These are phyloP conservation scores for Xenopus tropicalis DNA, from an alignment of 2,113 vertebrate species.

Conservation along the genomic window UCB_Xtro_10.0 CM004445.2:90312001-90312500, in stretches of 20 bases:
- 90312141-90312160: slow-evolving; percentile 31
- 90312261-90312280: slow-evolving; percentile 18
- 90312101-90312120: slow-evolving; percentile 40
- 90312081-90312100: slow-evolving; percentile 42
- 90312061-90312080: slow-evolving; percentile 32
- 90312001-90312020: slow-evolving; percentile 37
- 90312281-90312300: slow-evolving; percentile 18
- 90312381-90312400: no score
- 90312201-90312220: slow-evolving; percentile 31
- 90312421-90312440: no score
- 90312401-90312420: no score
- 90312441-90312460: no score
- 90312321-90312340: neutral
- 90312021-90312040: slow-evolving; percentile 42
- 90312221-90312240: slow-evolving; percentile 10
- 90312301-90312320: neutral
- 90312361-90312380: no score
- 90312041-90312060: slow-evolving; percentile 39
- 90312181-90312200: slow-evolving; percentile 28
- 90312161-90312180: slow-evolving; percentile 25
- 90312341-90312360: no score
- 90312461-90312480: no score
- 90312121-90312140: slow-evolving; percentile 29
- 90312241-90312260: slow-evolving; percentile 23
- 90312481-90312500: no score